Evolutionary conservation across 1,140 invertebrate genomes (phyloP).

Genomic region (Tenebrio molitor): DNA sequence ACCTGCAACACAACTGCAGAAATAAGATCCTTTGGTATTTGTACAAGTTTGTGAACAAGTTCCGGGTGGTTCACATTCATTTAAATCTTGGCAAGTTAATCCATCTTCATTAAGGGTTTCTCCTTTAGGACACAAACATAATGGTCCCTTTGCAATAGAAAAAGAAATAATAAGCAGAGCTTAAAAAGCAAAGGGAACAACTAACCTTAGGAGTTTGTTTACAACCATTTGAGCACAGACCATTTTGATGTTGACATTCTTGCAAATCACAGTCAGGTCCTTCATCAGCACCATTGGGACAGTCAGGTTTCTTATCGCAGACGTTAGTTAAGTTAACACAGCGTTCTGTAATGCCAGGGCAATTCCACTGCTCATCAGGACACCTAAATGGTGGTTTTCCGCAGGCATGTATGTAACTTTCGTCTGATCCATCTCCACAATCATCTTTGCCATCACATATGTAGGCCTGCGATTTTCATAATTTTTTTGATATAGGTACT

Average conservation of each 20-base stretch:
- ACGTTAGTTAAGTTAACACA: constrained; percentile 86
- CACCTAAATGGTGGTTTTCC: constrained; percentile 83
- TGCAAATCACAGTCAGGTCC: constrained; percentile 86
- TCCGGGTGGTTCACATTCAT: constrained; percentile 92
- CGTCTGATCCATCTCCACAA: constrained; percentile 95
- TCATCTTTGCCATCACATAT: constrained; percentile 97
- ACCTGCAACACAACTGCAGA: constrained; percentile 86
- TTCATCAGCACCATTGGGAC: constrained; percentile 93
- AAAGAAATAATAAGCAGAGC: constrained; percentile 37
- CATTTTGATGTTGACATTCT: constrained; percentile 78
- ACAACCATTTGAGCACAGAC: constrained; percentile 89
- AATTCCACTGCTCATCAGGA: constrained; percentile 84
- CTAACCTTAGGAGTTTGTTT: constrained; percentile 87
- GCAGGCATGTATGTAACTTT: constrained; percentile 84
- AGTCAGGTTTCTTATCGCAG: constrained; percentile 88
- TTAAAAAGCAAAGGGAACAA: constrained; percentile 49
- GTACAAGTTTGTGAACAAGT: constrained; percentile 91
- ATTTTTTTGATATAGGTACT: too few species aligned
- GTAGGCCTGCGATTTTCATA: constrained; percentile 80
- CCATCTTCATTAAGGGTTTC: constrained; percentile 78
- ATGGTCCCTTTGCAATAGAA: constrained; percentile 73
- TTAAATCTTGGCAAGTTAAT: constrained; percentile 82
- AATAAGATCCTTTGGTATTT: constrained; percentile 90
- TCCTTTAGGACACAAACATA: constrained; percentile 90
- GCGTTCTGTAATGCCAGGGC: constrained; percentile 81